These are phyloP conservation scores for Metridium senile DNA, from an alignment of 92 coral and sea anemone genomes.

Conservation along the genomic window DNA sequence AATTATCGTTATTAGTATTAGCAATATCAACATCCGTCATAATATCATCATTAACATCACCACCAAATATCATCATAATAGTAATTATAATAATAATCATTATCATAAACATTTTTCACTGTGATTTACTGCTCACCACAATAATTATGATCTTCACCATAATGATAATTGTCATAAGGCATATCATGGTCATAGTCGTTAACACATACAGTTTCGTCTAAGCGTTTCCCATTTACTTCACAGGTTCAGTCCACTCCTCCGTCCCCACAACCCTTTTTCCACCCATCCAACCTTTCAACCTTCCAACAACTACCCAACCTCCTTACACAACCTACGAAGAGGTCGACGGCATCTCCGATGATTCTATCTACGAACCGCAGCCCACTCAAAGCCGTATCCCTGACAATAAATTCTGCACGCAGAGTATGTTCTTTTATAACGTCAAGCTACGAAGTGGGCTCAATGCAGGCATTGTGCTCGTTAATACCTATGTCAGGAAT, in stretches of 20 bases:
- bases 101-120: too few relatives aligned
- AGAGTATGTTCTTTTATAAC: conserved; percentile 83
- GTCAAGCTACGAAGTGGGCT: conserved; percentile 83
- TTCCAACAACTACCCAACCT: conserved; percentile 15
- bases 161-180: too few relatives aligned
- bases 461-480: conserved; percentile 75
- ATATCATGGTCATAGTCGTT: too few relatives aligned
- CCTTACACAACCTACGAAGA: conserved; percentile 38
- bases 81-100: too few relatives aligned
- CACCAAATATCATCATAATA: too few relatives aligned
- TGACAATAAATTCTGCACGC: conserved; percentile 61
- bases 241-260: conserved; percentile 48
- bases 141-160: too few relatives aligned
- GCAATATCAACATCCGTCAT: too few relatives aligned
- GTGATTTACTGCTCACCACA: too few relatives aligned
- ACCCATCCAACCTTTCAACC: conserved; percentile 2
- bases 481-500: conserved; percentile 34
- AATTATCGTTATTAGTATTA: too few relatives aligned
- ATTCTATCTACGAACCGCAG: conserved; percentile 20
- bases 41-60: too few relatives aligned
- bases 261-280: conserved; percentile 34
- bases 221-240: not conserved
- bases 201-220: too few relatives aligned
- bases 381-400: conserved; percentile 42
- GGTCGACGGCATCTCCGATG: conserved; percentile 34